Evolutionary conservation across 1,140 invertebrate species (phyloP).

Genomic region (Melanaphis sacchari): DNA sequence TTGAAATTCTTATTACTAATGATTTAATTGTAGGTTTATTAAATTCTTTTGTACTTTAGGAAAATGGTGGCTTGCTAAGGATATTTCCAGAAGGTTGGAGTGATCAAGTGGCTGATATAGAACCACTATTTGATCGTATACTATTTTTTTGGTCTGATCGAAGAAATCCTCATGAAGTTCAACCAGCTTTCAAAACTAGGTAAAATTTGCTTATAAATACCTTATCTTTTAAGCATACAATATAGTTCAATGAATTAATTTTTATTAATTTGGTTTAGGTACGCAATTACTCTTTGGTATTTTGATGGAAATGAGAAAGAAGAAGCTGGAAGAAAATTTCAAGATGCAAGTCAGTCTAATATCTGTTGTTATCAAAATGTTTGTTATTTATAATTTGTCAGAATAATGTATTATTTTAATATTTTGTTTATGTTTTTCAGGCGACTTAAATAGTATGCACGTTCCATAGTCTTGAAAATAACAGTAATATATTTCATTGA

Average conservation of each 20-base stretch:
- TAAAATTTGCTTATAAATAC: constrained; percentile 24
- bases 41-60: constrained; percentile 63
- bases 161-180: constrained; percentile 95
- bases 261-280: constrained; percentile 67
- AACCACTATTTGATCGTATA: constrained; percentile 90
- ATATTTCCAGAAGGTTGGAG: constrained; percentile 88
- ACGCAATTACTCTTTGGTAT: constrained; percentile 96
- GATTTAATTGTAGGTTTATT: neutral
- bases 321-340: constrained; percentile 73
- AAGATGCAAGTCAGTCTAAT: constrained; percentile 61
- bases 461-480: constrained; percentile 20
- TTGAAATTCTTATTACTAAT: neutral
- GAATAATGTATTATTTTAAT: constrained; percentile 36
- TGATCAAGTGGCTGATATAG: constrained; percentile 88
- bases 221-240: neutral
- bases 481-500: constrained; percentile 14
- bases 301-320: constrained; percentile 87
- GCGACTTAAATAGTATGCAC: constrained; percentile 12
- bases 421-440: constrained; percentile 35
- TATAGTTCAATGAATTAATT: neutral
- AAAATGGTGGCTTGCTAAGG: constrained; percentile 76
- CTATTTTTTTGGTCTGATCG: constrained; percentile 98
- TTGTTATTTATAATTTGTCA: constrained; percentile 17
- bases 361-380: constrained; percentile 42
- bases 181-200: constrained; percentile 81